phyloP scores from a whole-genome alignment of 2,797 vertebrate genomes.

The Caiman crocodilus region DNA sequence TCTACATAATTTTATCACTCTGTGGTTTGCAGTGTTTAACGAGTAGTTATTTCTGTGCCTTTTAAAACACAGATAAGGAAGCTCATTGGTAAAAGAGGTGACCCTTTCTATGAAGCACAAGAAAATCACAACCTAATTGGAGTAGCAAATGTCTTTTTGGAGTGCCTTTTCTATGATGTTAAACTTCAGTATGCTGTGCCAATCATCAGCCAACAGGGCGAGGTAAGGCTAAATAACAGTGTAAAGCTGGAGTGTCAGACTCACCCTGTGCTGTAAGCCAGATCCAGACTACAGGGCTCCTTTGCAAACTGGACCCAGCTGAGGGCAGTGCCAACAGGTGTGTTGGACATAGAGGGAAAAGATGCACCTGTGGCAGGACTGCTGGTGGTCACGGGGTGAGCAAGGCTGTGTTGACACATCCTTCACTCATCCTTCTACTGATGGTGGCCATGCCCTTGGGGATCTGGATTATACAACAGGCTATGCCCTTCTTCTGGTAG shows the following conservation, averaged over 20 bases:
- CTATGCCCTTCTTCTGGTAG: too few species aligned
- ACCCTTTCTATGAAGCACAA: constrained; percentile 97
- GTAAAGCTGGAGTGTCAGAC: rapidly evolving
- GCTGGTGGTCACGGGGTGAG: too few species aligned
- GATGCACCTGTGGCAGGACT: background rate
- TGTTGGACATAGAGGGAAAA: background rate
- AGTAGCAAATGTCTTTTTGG: constrained; percentile 96
- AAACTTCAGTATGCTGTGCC: constrained; percentile 97
- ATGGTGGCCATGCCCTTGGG: too few species aligned
- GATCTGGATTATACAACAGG: too few species aligned
- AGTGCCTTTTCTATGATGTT: constrained; percentile 95
- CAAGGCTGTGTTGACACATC: too few species aligned
- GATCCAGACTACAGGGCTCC: too few species aligned
- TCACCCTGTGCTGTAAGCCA: rapidly evolving
- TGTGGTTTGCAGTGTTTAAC: background rate
- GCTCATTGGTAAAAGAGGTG: constrained; percentile 85
- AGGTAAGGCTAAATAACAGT: constrained; percentile 82
- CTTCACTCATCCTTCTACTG: too few species aligned
- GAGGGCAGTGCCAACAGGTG: too few species aligned
- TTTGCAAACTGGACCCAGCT: too few species aligned
- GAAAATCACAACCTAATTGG: constrained; percentile 99
- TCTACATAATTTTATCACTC: rapidly evolving
- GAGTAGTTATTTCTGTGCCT: background rate
- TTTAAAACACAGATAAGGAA: constrained; percentile 82
- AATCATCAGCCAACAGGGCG: constrained; percentile 99